Evolutionary conservation across 2,797 vertebrate genomes (phyloP), one percentile per base, ranked within the genome.

Genomic region (Cryptoblepharus egeriae): DNA sequence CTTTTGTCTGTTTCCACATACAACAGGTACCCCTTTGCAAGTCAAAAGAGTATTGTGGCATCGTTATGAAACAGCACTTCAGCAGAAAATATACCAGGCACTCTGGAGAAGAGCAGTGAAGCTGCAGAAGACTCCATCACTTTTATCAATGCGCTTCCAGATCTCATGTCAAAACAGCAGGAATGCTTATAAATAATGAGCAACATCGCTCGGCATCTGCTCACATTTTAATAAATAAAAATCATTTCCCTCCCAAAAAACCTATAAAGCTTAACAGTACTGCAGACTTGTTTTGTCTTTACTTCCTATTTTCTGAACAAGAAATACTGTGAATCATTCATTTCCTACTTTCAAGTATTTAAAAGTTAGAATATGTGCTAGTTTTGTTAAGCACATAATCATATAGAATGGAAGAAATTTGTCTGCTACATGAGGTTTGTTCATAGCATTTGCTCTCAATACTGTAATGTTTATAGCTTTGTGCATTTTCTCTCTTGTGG

Each of bases 21-120:
- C 82, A 91, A 86, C 79, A 87, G 90, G 88, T 42, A 90, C 88
- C 42, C 77, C 22, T 80, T 87, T 87, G 85, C 87, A 89, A 86
- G 88, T 91, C 49, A n/a, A 85, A 60, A 64, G 86, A 87, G 30
- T 2, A 0, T 80, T 91, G 79, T 82, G 85, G 73, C 84, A 85
- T 88, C 90, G 86, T 88, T 90, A 91, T 85, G 83, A 91, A 93
- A 88, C 87, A 93, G 88, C 89, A 92, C 77, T 87, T 92, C 88
- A 86, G 87, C 72, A 83, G 82, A 90, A 84, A 83, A 91, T 65
- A 5, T 75, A 86, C 87, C 37, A 92, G 88, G 82, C 75, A 87
- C 85, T 92, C 91, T 82, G 84, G 83, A 89, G 73, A 89, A 88
- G n/a, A n/a, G 86, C 81, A 87, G 71, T 75, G 88, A 90, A 89